phyloP scores from a whole-genome alignment of 2,888 invertebrate genomes.

The Oligia latruncula region DNA sequence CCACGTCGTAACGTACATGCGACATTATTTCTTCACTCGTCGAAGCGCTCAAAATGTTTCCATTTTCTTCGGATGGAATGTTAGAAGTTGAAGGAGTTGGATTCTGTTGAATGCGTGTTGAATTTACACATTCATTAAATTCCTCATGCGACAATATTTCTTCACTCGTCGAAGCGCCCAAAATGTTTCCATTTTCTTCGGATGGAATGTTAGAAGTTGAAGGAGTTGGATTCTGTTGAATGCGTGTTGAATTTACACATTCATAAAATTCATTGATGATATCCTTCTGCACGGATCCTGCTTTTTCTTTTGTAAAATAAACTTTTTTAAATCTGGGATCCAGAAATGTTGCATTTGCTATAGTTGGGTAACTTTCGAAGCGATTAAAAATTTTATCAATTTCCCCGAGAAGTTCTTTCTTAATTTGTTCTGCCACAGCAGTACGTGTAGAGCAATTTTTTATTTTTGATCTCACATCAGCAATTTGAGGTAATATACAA shows the following conservation, averaged over 20 bases:
- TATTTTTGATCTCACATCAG: background rate
- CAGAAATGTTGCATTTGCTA: constrained; percentile 12
- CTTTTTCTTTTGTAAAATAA: background rate
- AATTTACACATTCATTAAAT: no score
- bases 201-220: background rate
- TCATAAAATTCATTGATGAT: constrained; percentile 2
- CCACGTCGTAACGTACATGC: no score
- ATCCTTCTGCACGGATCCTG: background rate
- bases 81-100: no score
- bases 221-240: background rate
- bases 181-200: background rate
- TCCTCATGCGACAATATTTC: no score
- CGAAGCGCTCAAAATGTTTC: background rate
- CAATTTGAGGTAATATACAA: constrained; percentile 2
- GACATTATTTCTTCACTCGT: background rate
- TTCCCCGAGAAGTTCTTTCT: background rate
- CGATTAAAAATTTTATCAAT: no score
- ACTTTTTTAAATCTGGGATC: constrained; percentile 20
- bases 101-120: no score
- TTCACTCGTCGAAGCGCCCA: background rate
- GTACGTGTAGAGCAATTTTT: background rate
- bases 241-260: background rate
- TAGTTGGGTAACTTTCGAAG: background rate
- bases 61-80: no score
- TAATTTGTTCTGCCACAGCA: background rate